Evolutionary conservation across 2,888 invertebrate species (phyloP).

Genomic region (Ctenicera cuprea): DNA sequence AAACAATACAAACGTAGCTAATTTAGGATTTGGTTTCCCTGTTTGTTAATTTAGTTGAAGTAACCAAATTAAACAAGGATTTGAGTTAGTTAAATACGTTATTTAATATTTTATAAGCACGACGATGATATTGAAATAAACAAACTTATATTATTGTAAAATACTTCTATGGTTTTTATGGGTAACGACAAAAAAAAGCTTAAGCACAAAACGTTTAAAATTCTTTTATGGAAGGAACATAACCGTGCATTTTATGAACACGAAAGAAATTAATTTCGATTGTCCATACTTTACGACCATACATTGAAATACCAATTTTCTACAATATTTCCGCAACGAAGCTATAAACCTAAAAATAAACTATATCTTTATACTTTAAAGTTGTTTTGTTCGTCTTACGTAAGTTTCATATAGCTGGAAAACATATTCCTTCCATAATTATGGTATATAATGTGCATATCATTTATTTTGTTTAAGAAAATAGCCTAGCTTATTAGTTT

Average conservation of each 20-base stretch:
- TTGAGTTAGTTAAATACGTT: no score
- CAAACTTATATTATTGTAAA: no score
- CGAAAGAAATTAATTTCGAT: not conserved
- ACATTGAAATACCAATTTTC: constrained; percentile 8
- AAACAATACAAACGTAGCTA: no score
- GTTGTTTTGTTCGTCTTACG: not conserved
- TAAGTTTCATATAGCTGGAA: constrained; percentile 15
- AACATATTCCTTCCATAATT: not conserved
- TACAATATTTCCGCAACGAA: not conserved
- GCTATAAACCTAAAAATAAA: not conserved
- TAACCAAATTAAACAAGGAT: no score
- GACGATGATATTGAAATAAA: no score
- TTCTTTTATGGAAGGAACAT: not conserved
- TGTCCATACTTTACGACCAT: no score
- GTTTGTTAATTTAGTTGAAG: no score
- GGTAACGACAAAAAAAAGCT: no score
- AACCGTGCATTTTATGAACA: not conserved
- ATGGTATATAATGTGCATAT: constrained; percentile 11
- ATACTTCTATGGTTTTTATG: no score
- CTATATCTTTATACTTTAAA: not conserved
- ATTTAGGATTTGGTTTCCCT: no score
- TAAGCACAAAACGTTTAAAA: no score
- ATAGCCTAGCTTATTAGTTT: constrained; percentile 44
- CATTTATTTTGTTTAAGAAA: constrained; percentile 28
- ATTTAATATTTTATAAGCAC: no score